Conservation (phyloP, 2,113 vertebrate species). For the Chauna torquata region DNA sequence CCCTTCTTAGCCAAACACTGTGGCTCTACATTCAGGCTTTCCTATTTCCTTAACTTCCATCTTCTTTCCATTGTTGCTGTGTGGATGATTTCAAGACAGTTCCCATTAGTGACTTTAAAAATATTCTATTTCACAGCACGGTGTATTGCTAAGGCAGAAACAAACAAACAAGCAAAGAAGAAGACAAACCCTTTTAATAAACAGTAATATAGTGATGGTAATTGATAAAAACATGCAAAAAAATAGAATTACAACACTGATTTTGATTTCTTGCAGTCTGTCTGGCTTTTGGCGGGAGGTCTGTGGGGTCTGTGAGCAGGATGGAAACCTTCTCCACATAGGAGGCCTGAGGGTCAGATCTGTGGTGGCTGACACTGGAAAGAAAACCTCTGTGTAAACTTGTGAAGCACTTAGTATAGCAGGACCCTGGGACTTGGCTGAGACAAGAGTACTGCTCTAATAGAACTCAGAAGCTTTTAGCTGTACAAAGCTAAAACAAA, state of each 20-base stretch:
- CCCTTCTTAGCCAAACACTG: neutral
- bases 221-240: neutral
- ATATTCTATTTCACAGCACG: neutral
- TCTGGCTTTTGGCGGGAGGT: neutral
- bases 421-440: neutral
- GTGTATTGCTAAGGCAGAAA: neutral
- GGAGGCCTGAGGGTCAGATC: neutral
- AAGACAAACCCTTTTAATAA: neutral
- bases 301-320: neutral
- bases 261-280: neutral
- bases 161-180: neutral
- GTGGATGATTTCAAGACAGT: neutral
- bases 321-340: neutral
- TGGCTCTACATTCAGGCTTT: neutral
- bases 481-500: neutral
- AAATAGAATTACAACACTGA: neutral
- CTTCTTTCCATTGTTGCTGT: neutral
- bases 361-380: neutral
- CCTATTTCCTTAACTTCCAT: neutral
- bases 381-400: neutral
- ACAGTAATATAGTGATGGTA: neutral
- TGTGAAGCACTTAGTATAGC: neutral
- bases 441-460: neutral
- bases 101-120: neutral
- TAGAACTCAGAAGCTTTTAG: neutral